Evolutionary conservation across 2,113 vertebrate genomes (phyloP), one percentile per base, ranked within the genome.

Genomic region (Anolis sagrei): DNA sequence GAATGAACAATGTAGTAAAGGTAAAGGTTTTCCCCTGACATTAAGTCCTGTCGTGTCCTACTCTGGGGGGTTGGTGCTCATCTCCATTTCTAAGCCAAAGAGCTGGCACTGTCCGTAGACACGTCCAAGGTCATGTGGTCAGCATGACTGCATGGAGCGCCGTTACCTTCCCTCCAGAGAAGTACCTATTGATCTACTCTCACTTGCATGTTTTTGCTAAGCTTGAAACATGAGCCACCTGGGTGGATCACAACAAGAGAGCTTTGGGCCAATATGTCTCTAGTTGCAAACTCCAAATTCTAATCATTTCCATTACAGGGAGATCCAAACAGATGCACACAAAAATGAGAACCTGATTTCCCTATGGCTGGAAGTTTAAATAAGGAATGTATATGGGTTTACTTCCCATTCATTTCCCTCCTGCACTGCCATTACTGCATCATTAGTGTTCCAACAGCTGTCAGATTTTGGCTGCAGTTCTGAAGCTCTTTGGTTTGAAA

Each of bases 341-440:
- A 6, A 0, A 6, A 2, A 48, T 61, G 23, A 36, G 81, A 73
- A 58, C 10, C 51, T 83, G 34, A 13, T 36, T 61, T 74, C 13
- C 19, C 27, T 9, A 3, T 32, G 21, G 76, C 54, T 75, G 1
- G n/a, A 2, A 48, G 76, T 74, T 82, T 76, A 86, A 74, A 49
- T 39, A 58, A 81, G 8, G 80, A 70, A 70, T 74, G 3, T 0
- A 80, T 73, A 79, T 44, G 34, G 7, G 83, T 39, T 88, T 79
- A 85, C 89, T 89, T 85, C 87, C 87, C 87, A 78, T 86, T 89
- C 87, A 78, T 48, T 44, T 49, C 68, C 23, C 23, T 58, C 19
- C 49, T 61, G 48, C 18, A 48, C 44, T 23, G 7, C n/a, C n/a
- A 25, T 66, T 34, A 34, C 7, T 68, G 21, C 74, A 34, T 34